Conservation (phyloP, 1,140 invertebrate genomes). For the Pemphigus obesinymphae region DNA sequence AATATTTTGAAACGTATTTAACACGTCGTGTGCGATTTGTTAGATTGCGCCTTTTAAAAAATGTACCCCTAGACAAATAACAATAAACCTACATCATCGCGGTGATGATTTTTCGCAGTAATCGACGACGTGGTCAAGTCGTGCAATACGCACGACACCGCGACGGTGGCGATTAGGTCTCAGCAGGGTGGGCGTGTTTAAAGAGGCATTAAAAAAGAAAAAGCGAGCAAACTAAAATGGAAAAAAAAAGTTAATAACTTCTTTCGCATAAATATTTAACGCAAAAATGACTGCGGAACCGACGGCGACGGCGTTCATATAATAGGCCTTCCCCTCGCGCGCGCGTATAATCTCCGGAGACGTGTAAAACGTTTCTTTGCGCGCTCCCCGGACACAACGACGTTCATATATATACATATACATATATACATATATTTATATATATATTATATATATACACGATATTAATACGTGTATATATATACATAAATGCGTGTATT, state of each 20-base stretch:
- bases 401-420: background rate
- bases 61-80: too few relatives aligned
- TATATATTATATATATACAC: background rate
- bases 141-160: background rate
- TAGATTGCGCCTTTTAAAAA: too few relatives aligned
- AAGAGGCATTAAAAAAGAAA: background rate
- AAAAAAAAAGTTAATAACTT: conserved; percentile 33
- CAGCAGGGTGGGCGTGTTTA: background rate
- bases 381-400: conserved; percentile 17
- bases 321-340: conserved; percentile 22
- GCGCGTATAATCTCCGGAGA: conserved; percentile 38
- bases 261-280: conserved; percentile 35
- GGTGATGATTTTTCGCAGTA: background rate
- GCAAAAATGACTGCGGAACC: conserved; percentile 9
- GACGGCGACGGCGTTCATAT: background rate
- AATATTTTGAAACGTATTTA: too few relatives aligned
- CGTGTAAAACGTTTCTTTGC: conserved; percentile 40
- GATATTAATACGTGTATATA: conserved; percentile 4
- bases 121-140: background rate
- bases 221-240: background rate
- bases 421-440: background rate
- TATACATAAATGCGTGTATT: background rate
- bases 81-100: background rate
- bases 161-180: background rate
- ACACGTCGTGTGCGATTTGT: too few relatives aligned